Evolutionary conservation across 2,797 vertebrate species (phyloP), one percentile per base, ranked within the genome.

Genomic region (Aratinga solstitialis): DNA sequence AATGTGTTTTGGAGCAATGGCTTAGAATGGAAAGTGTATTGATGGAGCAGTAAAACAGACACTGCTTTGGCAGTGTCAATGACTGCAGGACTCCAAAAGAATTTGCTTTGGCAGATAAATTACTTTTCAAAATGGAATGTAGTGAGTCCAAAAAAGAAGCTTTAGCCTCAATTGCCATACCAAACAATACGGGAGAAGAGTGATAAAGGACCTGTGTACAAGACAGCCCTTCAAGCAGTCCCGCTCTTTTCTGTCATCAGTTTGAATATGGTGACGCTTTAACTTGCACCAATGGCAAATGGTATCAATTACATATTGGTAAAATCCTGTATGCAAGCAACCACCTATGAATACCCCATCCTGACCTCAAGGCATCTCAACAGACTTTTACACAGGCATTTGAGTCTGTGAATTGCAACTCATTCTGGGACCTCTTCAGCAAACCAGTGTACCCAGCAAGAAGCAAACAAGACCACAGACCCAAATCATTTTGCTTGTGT

Each of bases 321-420:
- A 40, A 83, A 67, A 50, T 8, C 32, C 78, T 32, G 16, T 8
- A 8, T 7, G 29, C 6, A n/a, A 75, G 53, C 48, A 86, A 24
- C 61, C 32, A n/a, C 8, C 56, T 76, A 30, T 13, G 50, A 76
- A 8, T n/a, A 7, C 7, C 9, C 4, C 13, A 26, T 5, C 29
- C 34, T 10, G 53, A 27, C 38, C 53, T 80, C 68, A 38, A 5
- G 7, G 63, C 63, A 80, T 43, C n/a, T 30, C 61, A 34, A 3
- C 0, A n/a, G 15, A 48, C 62, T 81, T 68, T 62, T 7, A 24
- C 7, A 32, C 1, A 3, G 7, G 23, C 40, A 63, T 36, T 13
- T 2, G 2, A 45, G 23, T 13, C 15, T 40, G 24, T 50, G 75
- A 53, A 58, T 20, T 62, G 38, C 7, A 51, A 9, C 4, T 72